Evolutionary conservation across 2,113 vertebrate genomes (phyloP), one percentile per base, ranked within the genome.

Genomic region (Onychostruthus taczanowskii): DNA sequence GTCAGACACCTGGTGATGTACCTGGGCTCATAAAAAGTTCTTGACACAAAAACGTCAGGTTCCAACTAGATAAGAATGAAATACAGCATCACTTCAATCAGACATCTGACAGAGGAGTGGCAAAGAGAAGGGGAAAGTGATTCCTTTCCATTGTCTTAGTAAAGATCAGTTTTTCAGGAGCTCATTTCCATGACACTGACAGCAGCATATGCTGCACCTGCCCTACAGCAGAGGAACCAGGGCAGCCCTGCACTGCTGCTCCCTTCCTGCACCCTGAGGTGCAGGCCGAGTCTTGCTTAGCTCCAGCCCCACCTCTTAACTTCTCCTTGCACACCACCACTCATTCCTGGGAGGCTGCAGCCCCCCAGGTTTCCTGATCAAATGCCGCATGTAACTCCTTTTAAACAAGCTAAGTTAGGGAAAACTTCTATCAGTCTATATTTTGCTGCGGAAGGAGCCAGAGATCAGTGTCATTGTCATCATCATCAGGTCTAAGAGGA

Each of bases 261-360:
- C 14, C 55, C 69, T 31, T 8, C 0, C 0, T 3, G 19, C 13
- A 15, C 35, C 8, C 2, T 9, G 7, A 73, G 31, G 33, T 13
- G 8, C 28, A 73, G 35, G 37, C 33, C 73, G 18, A 24, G 22
- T 20, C 5, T 3, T 8, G 1, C 15, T 53, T 16, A 28, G 12
- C 16, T 39, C 43, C 53, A 33, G 49, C 21, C 62, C 39, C 26
- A 66, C 2, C n/a, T 47, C 28, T 16, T 4, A 27, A 24, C 21
- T 77, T 37, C 49, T 62, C 56, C 31, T 59, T 50, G 33, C 53
- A n/a, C 37, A 39, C 26, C 33, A 28, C 35, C 16, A 16, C 27
- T 16, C 44, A 13, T 13, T 53, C 39, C 19, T 10, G 20, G 20
- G 23, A 86, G 11, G 10, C 5, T 37, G 39, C 26, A 46, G 37